phyloP scores from a whole-genome alignment of 1,140 invertebrate species.

The Drosophila subobscura region DNA sequence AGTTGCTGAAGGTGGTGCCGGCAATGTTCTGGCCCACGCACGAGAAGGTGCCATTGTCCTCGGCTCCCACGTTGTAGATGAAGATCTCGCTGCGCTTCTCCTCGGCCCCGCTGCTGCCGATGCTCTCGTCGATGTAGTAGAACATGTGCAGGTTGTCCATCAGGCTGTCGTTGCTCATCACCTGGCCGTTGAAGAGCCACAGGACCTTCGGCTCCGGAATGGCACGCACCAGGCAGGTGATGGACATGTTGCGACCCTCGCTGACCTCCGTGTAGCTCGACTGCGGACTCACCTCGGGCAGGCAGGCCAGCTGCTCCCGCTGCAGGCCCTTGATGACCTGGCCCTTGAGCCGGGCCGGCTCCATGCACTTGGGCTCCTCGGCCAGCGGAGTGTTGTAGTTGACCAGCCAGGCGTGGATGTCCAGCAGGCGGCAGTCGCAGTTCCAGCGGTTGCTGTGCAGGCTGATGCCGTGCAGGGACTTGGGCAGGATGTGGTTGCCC shows the following conservation, averaged over 20 bases:
- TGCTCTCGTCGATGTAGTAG: constrained; percentile 88
- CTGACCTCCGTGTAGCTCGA: constrained; percentile 89
- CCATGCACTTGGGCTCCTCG: constrained; percentile 90
- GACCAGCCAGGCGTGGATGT: constrained; percentile 90
- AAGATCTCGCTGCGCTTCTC: constrained; percentile 90
- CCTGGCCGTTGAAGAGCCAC: constrained; percentile 92
- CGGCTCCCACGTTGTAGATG: constrained; percentile 89
- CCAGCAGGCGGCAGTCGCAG: constrained; percentile 92
- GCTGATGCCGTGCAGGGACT: constrained; percentile 89
- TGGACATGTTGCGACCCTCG: constrained; percentile 91
- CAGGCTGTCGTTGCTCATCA: constrained; percentile 88
- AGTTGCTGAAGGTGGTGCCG: constrained; percentile 89
- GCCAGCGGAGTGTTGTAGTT: constrained; percentile 89
- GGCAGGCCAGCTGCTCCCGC: constrained; percentile 90
- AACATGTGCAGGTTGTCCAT: constrained; percentile 87
- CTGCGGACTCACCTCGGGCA: constrained; percentile 89
- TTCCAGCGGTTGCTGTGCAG: constrained; percentile 94
- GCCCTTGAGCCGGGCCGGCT: constrained; percentile 88
- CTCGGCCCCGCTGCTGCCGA: constrained; percentile 85
- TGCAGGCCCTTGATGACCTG: constrained; percentile 88
- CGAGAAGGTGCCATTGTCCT: constrained; percentile 92
- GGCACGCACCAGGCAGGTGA: constrained; percentile 91
- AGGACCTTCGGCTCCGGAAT: constrained; percentile 90
- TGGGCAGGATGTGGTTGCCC: constrained; percentile 88
- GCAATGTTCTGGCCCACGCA: constrained; percentile 93